Conservation (phyloP, 2,113 vertebrate genomes). For the Seriola rivoliana region DNA sequence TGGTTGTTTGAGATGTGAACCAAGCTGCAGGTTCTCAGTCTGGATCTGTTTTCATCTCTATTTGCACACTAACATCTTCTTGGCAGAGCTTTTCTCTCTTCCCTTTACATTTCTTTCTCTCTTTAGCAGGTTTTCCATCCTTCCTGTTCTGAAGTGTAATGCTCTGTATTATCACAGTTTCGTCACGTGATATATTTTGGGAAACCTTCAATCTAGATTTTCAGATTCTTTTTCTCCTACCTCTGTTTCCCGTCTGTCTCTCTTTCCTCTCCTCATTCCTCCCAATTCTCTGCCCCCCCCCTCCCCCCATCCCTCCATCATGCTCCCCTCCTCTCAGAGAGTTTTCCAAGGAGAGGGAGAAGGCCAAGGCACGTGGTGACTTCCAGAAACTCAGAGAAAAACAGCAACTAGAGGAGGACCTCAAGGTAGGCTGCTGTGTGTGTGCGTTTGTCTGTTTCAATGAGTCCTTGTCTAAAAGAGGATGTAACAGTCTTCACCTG, state of each 20-base stretch:
- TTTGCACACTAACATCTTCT: conserved; percentile 67
- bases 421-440: conserved; percentile 83
- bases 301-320: conserved; percentile 4
- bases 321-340: conserved; percentile 85
- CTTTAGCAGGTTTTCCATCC: conserved; percentile 57
- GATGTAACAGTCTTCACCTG: background rate
- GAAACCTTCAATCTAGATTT: conserved; percentile 56
- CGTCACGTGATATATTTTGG: conserved; percentile 14
- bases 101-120: conserved; percentile 33
- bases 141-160: conserved; percentile 12
- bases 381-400: conserved; percentile 98
- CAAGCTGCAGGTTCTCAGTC: conserved; percentile 4
- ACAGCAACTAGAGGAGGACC: conserved; percentile 96
- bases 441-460: background rate
- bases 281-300: background rate
- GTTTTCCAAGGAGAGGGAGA: conserved; percentile 99
- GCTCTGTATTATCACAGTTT: conserved; percentile 6
- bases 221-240: conserved; percentile 77
- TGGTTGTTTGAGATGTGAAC: conserved; percentile 16
- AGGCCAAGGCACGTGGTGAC: conserved; percentile 97
- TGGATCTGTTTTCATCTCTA: conserved; percentile 11
- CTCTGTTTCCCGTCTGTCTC: conserved; percentile 73
- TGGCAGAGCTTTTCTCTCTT: conserved; percentile 32
- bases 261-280: conserved; percentile 16
- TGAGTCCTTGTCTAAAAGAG: background rate